These are phyloP conservation scores for Podotricha telesiphe DNA, from an alignment of 2,888 invertebrate species.

Conservation along the genomic window DNA sequence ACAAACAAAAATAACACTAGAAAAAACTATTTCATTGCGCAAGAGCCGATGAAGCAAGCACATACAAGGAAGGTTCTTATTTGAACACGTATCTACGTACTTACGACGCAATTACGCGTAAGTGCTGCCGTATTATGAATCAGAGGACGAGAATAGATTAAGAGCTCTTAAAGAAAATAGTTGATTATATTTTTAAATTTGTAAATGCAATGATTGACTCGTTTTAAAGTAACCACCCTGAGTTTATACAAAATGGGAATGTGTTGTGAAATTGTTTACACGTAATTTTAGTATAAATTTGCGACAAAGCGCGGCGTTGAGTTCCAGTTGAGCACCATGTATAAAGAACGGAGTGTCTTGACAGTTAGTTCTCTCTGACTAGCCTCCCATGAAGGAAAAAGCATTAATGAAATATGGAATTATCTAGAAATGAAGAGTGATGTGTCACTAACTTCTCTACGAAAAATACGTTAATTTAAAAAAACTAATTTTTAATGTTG, in stretches of 20 bases:
- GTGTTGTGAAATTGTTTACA: too few species aligned
- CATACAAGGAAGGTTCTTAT: conserved; percentile 35
- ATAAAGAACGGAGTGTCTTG: too few species aligned
- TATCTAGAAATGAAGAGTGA: too few species aligned
- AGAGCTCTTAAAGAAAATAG: conserved; percentile 27
- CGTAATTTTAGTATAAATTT: too few species aligned
- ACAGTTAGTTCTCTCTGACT: too few species aligned
- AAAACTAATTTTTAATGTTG: too few species aligned
- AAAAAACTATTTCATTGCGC: conserved; percentile 10
- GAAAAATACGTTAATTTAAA: too few species aligned
- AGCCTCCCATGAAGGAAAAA: too few species aligned
- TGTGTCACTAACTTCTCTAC: too few species aligned
- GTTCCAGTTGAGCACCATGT: too few species aligned
- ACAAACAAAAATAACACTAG: conserved; percentile 1
- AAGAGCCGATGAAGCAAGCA: conserved; percentile 22
- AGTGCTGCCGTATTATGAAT: conserved; percentile 55
- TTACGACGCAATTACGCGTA: conserved; percentile 51
- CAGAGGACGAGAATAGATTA: conserved; percentile 53
- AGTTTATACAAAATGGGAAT: neutral
- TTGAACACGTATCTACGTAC: conserved; percentile 29
- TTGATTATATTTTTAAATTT: conserved; percentile 19
- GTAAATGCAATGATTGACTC: conserved; percentile 9
- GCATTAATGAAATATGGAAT: too few species aligned
- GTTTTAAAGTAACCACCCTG: conserved; percentile 11
- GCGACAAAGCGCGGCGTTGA: too few species aligned